A percentile compares a stretch with the other conserved stretches of the same genome.
These are phyloP conservation scores for Tragulus kanchil DNA, from an alignment of 2,113 vertebrate species.

Conservation along the genomic window DNA sequence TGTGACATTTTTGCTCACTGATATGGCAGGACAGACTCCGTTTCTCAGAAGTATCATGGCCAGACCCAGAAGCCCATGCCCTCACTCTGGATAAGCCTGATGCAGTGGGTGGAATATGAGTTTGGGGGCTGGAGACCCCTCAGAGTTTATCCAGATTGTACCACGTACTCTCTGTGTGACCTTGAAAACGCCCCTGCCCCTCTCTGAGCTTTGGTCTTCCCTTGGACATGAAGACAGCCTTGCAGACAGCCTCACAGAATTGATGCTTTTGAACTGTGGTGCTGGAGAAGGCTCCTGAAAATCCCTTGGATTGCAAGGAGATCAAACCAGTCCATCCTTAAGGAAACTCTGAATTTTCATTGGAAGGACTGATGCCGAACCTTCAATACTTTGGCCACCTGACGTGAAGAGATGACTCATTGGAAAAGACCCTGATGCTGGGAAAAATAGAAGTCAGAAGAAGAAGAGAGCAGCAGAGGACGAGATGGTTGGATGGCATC, in stretches of 20 bases:
- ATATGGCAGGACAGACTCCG: background rate
- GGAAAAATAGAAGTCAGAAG: no score
- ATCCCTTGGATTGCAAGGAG: no score
- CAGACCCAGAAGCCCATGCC: background rate
- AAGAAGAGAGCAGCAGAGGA: no score
- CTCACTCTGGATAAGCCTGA: background rate
- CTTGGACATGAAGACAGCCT: background rate
- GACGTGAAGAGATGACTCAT: no score
- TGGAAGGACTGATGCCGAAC: no score
- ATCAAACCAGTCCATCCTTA: no score
- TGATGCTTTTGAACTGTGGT: no score
- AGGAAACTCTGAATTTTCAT: no score
- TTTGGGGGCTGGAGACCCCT: background rate
- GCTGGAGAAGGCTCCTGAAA: no score
- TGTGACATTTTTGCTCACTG: background rate
- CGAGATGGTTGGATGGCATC: no score
- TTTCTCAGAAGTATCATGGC: background rate
- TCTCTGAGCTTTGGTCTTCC: background rate
- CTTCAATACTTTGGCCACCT: no score
- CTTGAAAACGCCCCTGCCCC: background rate
- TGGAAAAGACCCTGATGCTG: no score
- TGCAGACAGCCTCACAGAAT: background rate
- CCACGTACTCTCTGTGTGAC: background rate
- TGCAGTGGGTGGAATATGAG: background rate
- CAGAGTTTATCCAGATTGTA: rapidly evolving